These are phyloP conservation scores for Choristoneura rosaceana DNA, from an alignment of 2,888 invertebrate genomes.

Conservation along the genomic window DNA sequence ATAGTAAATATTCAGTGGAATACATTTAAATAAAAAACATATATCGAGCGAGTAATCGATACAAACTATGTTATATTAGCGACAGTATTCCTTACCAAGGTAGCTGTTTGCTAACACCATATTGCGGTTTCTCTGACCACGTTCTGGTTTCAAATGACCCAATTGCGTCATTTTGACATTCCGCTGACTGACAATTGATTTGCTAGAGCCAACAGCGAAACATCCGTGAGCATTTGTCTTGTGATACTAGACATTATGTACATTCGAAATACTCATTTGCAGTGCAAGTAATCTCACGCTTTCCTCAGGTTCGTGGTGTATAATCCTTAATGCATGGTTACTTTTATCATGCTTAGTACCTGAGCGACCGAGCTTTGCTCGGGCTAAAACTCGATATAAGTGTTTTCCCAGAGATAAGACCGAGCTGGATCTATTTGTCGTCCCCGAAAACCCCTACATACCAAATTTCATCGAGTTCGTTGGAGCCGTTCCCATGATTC, in stretches of 20 bases:
- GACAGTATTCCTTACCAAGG: constrained; percentile 44
- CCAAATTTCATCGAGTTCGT: no score
- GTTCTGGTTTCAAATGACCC: constrained; percentile 78
- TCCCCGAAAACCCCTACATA: no score
- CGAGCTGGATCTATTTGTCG: no score
- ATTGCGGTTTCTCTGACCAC: constrained; percentile 73
- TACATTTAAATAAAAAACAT: constrained; percentile 1
- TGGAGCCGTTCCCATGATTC: no score
- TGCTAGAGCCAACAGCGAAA: constrained; percentile 61
- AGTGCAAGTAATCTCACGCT: not conserved
- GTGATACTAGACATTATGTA: not conserved
- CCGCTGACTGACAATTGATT: constrained; percentile 73
- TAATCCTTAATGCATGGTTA: no score
- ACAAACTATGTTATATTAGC: constrained; percentile 26
- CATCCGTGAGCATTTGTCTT: constrained; percentile 43
- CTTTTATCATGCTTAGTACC: no score
- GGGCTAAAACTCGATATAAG: no score
- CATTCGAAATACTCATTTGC: not conserved
- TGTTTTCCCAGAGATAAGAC: no score
- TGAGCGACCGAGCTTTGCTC: no score
- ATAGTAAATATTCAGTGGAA: not conserved
- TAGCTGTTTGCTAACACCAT: constrained; percentile 67
- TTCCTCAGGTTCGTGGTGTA: not conserved
- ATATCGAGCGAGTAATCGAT: constrained; percentile 21
- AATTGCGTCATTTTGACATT: constrained; percentile 77